A percentile compares a stretch with the other conserved stretches of the same genome.
These are phyloP conservation scores for Xanthia icteritia DNA, from an alignment of 2,888 invertebrate species.

Conservation along the genomic window DNA sequence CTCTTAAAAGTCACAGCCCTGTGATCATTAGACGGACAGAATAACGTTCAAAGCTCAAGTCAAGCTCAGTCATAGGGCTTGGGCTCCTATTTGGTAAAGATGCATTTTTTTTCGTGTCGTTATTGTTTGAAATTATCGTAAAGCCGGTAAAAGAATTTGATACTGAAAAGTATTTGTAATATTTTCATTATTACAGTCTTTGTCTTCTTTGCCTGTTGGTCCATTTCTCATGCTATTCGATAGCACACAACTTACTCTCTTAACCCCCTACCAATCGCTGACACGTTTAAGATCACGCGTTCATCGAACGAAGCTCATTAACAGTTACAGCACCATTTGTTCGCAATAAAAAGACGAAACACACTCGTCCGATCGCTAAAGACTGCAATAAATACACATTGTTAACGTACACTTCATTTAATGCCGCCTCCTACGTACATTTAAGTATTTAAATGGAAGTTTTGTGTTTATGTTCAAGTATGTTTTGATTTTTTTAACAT, in stretches of 20 bases:
- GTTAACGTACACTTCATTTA: constrained; percentile 69
- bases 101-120: too few species aligned
- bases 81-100: not conserved
- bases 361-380: constrained; percentile 69
- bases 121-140: too few species aligned
- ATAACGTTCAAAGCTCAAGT: too few species aligned
- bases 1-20: not conserved
- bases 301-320: constrained; percentile 69
- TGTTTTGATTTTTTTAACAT: constrained; percentile 54
- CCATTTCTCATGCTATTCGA: not conserved
- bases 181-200: not conserved
- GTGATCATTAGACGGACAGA: too few species aligned
- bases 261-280: not conserved
- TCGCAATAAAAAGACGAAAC: constrained; percentile 69
- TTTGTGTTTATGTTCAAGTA: constrained; percentile 48
- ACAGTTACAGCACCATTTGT: constrained; percentile 73
- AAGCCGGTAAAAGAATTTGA: too few species aligned
- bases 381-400: constrained; percentile 74
- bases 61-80: too few species aligned
- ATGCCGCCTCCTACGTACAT: constrained; percentile 76
- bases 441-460: constrained; percentile 77
- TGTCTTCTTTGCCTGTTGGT: not conserved
- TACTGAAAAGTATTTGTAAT: not conserved
- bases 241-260: not conserved
- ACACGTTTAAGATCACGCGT: constrained; percentile 17